These are phyloP conservation scores for Campoletis raptor DNA, from an alignment of 2,888 invertebrate genomes.

Conservation along the genomic window DNA sequence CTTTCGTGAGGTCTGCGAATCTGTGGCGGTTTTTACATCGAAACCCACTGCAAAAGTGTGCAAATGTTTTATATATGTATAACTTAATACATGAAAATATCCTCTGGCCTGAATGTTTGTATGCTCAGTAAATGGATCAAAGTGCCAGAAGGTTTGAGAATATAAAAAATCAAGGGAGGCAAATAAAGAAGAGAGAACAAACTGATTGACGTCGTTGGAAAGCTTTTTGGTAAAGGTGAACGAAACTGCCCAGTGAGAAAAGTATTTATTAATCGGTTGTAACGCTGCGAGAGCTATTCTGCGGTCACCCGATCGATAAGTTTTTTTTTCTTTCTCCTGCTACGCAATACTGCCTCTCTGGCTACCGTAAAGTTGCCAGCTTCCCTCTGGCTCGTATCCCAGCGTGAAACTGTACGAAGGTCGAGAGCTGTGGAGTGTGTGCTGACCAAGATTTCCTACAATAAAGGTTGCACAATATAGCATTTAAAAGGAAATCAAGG, in stretches of 20 bases:
- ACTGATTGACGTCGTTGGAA: background rate
- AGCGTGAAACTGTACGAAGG: background rate
- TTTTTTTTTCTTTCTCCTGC: constrained; percentile 5
- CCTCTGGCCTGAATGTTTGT: background rate
- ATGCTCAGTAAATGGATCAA: constrained; percentile 21
- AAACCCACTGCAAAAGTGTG: background rate
- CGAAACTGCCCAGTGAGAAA: constrained; percentile 3
- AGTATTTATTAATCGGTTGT: constrained; percentile 50
- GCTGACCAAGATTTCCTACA: constrained; percentile 14
- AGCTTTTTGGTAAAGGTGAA: background rate
- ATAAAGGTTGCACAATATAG: background rate
- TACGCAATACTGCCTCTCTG: background rate
- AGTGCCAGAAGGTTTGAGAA: constrained; percentile 10
- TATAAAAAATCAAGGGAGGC: background rate
- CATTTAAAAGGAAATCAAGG: background rate
- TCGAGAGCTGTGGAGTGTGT: background rate
- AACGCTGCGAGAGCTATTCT: constrained; percentile 41
- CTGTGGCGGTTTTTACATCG: constrained; percentile 8
- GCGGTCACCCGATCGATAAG: constrained; percentile 47
- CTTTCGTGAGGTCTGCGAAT: constrained; percentile 3
- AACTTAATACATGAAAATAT: constrained; percentile 14
- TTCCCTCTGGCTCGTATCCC: constrained; percentile 7
- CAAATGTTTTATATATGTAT: background rate
- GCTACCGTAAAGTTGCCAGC: background rate
- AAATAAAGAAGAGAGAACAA: background rate